Conservation (phyloP, 2,888 invertebrate species). For the Oasisia sp. region DNA sequence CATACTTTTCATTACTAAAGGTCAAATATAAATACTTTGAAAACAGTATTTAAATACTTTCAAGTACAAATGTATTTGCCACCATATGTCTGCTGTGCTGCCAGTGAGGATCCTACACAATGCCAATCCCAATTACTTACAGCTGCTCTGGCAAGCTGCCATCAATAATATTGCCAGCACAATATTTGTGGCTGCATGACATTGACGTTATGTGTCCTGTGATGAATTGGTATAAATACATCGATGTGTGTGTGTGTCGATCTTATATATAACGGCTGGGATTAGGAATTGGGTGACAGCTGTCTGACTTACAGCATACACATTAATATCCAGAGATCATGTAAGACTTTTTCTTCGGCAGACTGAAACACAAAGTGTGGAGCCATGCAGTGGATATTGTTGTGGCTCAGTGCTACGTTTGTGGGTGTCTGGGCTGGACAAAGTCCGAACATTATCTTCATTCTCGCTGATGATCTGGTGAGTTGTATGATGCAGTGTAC, state of each 20-base stretch:
- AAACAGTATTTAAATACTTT: too few relatives aligned
- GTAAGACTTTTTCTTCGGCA: not conserved
- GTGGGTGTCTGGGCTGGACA: not conserved
- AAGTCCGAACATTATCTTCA: constrained; percentile 80
- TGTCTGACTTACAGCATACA: not conserved
- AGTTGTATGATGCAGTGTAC: constrained; percentile 56
- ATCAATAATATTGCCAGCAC: not conserved
- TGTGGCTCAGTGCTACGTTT: not conserved
- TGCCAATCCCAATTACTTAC: not conserved
- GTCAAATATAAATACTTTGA: too few relatives aligned
- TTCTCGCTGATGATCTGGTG: constrained; percentile 90
- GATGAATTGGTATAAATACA: not conserved
- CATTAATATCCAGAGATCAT: not conserved
- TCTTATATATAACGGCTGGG: not conserved
- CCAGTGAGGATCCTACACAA: not conserved
- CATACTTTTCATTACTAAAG: too few relatives aligned
- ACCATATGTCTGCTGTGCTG: not conserved
- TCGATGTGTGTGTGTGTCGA: too few relatives aligned
- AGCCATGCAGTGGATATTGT: not conserved
- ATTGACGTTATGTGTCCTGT: not conserved
- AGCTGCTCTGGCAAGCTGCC: not conserved
- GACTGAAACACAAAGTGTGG: not conserved
- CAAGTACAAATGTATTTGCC: too few relatives aligned
- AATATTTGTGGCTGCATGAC: not conserved
- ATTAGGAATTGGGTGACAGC: not conserved